phyloP scores from a whole-genome alignment of 2,113 vertebrate genomes.

The Osmerus mordax region DNA sequence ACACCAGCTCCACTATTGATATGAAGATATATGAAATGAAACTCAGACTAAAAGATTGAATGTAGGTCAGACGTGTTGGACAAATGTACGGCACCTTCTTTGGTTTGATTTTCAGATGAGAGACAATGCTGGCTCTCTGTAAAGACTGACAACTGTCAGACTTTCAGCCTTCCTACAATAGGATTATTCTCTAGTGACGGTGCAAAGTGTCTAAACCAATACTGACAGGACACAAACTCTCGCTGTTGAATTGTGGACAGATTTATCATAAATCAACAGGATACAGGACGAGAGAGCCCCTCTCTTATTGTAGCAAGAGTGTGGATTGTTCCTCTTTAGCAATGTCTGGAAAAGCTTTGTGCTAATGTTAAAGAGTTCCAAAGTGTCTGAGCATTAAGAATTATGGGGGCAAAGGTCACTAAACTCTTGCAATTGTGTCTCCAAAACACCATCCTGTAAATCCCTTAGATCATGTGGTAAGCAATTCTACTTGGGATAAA shows the following conservation, averaged over 20 bases:
- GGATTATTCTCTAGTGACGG: conserved; percentile 20
- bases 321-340: not conserved
- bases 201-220: not conserved
- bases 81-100: conserved; percentile 1
- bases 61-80: not conserved
- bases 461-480: no score
- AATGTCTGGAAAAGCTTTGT: not conserved
- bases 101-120: conserved; percentile 25
- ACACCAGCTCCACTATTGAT: no score
- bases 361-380: not conserved
- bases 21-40: not conserved
- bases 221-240: conserved; percentile 5
- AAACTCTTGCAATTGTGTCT: not conserved
- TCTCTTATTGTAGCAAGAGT: not conserved
- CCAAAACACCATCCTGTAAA: conserved; percentile 1
- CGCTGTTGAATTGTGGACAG: not conserved
- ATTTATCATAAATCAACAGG: conserved; percentile 2
- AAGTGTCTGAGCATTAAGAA: not conserved
- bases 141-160: conserved; percentile 1
- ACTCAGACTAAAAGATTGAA: not conserved
- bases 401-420: not conserved
- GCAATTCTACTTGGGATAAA: no score
- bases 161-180: conserved; percentile 10
- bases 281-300: not conserved
- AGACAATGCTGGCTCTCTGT: conserved; percentile 14